Percentiles rank a stretch among this genome's conserved stretches.
Evolutionary conservation across 2,888 invertebrate genomes (phyloP).

Genomic region (Lasius fuliginosus): DNA sequence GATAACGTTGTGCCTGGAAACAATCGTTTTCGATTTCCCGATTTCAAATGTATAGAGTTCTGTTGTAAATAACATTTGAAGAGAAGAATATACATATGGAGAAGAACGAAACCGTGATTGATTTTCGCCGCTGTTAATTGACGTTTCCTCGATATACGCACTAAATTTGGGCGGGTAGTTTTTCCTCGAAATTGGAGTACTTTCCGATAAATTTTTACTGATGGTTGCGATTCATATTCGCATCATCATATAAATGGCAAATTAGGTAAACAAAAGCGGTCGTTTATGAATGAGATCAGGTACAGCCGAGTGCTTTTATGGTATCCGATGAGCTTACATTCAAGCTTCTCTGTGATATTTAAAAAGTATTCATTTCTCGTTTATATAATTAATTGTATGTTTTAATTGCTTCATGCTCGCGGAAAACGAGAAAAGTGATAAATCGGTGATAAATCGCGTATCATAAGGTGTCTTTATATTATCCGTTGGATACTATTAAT

Average conservation of each 20-base stretch:
- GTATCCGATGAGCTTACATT: too few relatives aligned
- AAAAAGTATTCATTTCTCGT: not conserved
- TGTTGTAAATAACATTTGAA: constrained; percentile 25
- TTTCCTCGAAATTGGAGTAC: constrained; percentile 25
- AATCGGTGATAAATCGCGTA: not conserved
- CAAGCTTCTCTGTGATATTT: not conserved
- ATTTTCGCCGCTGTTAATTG: constrained; percentile 35
- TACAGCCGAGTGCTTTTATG: not conserved
- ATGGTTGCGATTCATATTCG: not conserved
- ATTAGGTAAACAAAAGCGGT: not conserved
- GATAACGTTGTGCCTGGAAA: constrained; percentile 26
- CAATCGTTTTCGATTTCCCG: constrained; percentile 31
- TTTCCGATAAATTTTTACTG: not conserved
- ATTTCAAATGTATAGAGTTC: not conserved
- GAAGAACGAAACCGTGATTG: constrained; percentile 31
- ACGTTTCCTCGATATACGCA: constrained; percentile 32
- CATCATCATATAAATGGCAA: not conserved
- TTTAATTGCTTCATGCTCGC: not conserved
- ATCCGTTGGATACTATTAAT: not conserved
- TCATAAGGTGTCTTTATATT: not conserved
- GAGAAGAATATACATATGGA: constrained; percentile 6
- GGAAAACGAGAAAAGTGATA: not conserved
- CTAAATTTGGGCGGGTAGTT: constrained; percentile 1
- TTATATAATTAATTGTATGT: constrained; percentile 8
- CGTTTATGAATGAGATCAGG: not conserved